Conservation (phyloP, 2,113 vertebrate species). For the Sinocyclocheilus maitianheensis region DNA sequence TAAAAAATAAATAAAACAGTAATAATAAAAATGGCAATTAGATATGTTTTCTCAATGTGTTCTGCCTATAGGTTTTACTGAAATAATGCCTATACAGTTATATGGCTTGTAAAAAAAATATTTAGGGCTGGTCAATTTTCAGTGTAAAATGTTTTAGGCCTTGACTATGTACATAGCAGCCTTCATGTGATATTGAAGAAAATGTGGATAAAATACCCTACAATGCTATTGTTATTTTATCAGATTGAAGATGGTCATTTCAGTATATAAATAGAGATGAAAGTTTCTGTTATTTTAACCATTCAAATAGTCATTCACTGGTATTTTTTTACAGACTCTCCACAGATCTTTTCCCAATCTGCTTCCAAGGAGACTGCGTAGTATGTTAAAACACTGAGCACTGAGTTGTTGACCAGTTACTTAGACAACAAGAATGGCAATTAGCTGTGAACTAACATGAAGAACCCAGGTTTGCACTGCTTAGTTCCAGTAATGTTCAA, state of each 20-base stretch:
- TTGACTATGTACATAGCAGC: neutral
- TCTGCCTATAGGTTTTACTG: neutral
- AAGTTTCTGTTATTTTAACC: neutral
- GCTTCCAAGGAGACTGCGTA: constrained; percentile 68
- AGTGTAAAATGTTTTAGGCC: neutral
- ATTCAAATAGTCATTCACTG: constrained; percentile 36
- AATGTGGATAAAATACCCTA: neutral
- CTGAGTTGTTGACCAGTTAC: constrained; percentile 66
- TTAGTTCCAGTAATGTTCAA: constrained; percentile 57
- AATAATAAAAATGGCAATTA: neutral
- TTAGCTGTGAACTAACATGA: constrained; percentile 58
- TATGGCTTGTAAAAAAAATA: too few species aligned
- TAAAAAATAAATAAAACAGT: neutral
- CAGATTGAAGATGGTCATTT: neutral
- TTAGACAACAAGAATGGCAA: constrained; percentile 74
- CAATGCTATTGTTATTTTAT: neutral
- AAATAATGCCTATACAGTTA: neutral
- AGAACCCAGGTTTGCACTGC: constrained; percentile 53
- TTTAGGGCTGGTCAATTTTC: too few species aligned
- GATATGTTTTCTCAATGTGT: neutral
- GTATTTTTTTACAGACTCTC: constrained; percentile 11
- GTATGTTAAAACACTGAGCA: constrained; percentile 60
- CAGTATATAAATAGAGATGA: neutral
- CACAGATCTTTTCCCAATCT: constrained; percentile 37
- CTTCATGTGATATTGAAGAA: neutral